These are phyloP conservation scores for Remorina albescens DNA, from an alignment of 2,797 vertebrate genomes.

Conservation along the genomic window DNA sequence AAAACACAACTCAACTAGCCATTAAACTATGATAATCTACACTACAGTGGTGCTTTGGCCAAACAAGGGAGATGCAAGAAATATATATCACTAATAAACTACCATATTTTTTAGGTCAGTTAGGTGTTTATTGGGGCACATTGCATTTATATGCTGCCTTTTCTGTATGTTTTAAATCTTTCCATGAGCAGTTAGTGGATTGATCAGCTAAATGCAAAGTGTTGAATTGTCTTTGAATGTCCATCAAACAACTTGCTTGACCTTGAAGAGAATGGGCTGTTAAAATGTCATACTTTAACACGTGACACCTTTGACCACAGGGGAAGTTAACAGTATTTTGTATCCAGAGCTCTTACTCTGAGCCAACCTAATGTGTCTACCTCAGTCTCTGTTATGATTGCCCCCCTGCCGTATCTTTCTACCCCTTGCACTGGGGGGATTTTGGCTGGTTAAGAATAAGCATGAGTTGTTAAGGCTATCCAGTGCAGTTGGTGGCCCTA, in stretches of 20 bases:
- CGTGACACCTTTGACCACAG: conserved; percentile 73
- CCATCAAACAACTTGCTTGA: conserved; percentile 49
- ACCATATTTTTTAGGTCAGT: conserved; percentile 60
- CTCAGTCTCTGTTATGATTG: conserved; percentile 87
- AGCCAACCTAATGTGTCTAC: conserved; percentile 90
- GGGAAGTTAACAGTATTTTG: conserved; percentile 74
- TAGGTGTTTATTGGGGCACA: conserved; percentile 70
- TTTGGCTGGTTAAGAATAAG: conserved; percentile 74
- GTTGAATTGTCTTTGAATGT: conserved; percentile 64
- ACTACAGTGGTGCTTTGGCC: conserved; percentile 84
- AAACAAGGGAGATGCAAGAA: conserved; percentile 82
- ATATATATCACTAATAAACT: conserved; percentile 55
- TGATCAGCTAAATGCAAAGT: conserved; percentile 64
- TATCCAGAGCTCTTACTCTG: conserved; percentile 81
- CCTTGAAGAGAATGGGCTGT: conserved; percentile 63
- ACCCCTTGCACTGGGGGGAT: conserved; percentile 69
- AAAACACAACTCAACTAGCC: conserved; percentile 84
- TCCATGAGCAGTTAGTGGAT: conserved; percentile 60
- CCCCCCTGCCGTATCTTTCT: conserved; percentile 67
- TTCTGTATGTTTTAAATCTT: conserved; percentile 68
- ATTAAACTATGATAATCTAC: conserved; percentile 77
- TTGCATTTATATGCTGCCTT: conserved; percentile 59
- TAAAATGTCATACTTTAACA: conserved; percentile 69
- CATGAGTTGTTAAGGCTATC: conserved; percentile 65
- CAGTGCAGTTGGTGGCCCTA: conserved; percentile 63